Evolutionary conservation across 1,140 invertebrate genomes (phyloP).

Genomic region (Aphis craccivora): DNA sequence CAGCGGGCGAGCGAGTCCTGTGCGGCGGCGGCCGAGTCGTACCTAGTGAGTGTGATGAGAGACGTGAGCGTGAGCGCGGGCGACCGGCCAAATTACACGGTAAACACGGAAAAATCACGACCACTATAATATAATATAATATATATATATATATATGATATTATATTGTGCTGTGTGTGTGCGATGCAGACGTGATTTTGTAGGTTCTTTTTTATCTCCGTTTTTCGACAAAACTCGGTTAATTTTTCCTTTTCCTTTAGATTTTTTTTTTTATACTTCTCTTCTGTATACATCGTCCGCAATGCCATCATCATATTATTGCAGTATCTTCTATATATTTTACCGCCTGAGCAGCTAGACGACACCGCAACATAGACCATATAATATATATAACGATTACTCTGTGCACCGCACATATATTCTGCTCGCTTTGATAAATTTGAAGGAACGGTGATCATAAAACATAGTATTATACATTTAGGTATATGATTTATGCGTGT

Average conservation of each 20-base stretch:
- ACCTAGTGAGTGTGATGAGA: not conserved
- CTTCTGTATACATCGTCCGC: too few species aligned
- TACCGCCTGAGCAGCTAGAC: not conserved
- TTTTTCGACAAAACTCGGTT: not conserved
- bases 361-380: too few species aligned
- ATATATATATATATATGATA: not conserved
- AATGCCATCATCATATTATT: too few species aligned
- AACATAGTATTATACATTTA: too few species aligned
- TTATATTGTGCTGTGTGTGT: not conserved
- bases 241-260: not conserved
- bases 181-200: not conserved
- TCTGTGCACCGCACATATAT: too few species aligned
- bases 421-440: too few species aligned
- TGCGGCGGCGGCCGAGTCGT: not conserved
- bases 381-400: too few species aligned
- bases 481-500: too few species aligned
- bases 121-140: not conserved
- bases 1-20: not conserved
- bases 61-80: not conserved
- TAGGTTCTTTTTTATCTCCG: not conserved
- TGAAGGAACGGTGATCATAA: too few species aligned
- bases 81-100: not conserved
- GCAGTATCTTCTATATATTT: too few species aligned
- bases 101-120: conserved; percentile 29
- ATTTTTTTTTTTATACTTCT: not conserved